These are phyloP conservation scores for Bombyx mandarina DNA, from an alignment of 1,140 invertebrate species.

Conservation along the genomic window DNA sequence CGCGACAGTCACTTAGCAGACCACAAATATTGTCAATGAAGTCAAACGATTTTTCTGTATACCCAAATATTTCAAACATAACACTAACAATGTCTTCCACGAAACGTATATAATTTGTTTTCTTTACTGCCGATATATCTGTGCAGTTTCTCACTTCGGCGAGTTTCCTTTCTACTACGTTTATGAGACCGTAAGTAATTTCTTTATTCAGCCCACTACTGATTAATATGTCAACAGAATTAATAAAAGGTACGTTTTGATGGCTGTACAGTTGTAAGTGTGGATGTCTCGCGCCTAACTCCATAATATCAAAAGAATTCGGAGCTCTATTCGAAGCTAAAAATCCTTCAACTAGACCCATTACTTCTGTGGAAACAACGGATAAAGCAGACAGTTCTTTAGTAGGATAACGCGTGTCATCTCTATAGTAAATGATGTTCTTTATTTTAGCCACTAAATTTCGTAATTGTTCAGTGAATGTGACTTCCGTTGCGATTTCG, in stretches of 20 bases:
- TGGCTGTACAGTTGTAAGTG: slow-evolving; percentile 64
- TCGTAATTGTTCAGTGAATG: slow-evolving; percentile 60
- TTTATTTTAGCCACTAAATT: slow-evolving; percentile 62
- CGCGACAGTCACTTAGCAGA: slow-evolving; percentile 54
- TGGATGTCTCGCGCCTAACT: slow-evolving; percentile 51
- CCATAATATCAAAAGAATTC: slow-evolving; percentile 61
- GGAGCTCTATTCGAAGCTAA: slow-evolving; percentile 58
- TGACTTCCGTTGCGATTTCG: slow-evolving; percentile 65
- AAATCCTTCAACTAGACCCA: slow-evolving; percentile 63
- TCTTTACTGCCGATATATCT: slow-evolving; percentile 55
- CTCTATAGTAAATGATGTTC: slow-evolving; percentile 56
- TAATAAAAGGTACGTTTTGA: slow-evolving; percentile 62
- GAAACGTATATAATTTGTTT: slow-evolving; percentile 63
- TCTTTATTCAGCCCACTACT: slow-evolving; percentile 65
- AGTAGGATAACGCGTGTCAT: slow-evolving; percentile 41
- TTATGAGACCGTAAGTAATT: slow-evolving; percentile 65
- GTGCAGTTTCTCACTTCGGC: slow-evolving; percentile 55
- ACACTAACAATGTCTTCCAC: slow-evolving; percentile 65
- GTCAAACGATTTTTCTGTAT: slow-evolving; percentile 55
- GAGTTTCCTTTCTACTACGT: slow-evolving; percentile 63
- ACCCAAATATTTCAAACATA: slow-evolving; percentile 63
- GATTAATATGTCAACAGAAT: slow-evolving; percentile 60
- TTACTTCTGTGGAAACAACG: slow-evolving; percentile 61
- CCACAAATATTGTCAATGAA: slow-evolving; percentile 61
- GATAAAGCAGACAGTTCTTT: slow-evolving; percentile 60